Evolutionary conservation across 2,797 vertebrate species (phyloP), one percentile per base, ranked within the genome.

Genomic region (Artibeus lituratus): DNA sequence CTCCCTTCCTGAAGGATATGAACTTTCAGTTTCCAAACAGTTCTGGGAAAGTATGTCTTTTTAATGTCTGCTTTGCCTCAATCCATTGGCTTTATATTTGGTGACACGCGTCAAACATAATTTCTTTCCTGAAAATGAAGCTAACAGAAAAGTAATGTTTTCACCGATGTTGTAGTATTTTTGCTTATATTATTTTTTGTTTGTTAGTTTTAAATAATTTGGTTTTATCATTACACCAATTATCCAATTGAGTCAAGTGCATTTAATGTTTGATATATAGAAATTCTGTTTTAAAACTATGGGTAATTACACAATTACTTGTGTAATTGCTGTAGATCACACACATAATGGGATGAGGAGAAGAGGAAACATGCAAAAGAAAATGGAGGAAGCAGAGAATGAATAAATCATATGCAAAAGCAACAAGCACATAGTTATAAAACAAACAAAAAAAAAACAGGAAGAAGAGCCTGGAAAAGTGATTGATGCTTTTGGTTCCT

Each of bases 11-110:
- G 89, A 94, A 70, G 29, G n/a, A 88, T 62, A 47, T 80, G 15
- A 81, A 70, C 67, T 97, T 85, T 74, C 67, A 87, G 53, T 87
- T 90, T 82, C 62, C 91, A 73, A 96, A 89, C 6, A 94, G 22
- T 97, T 91, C 85, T 24, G 49, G 85, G 85, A 92, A 94, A 74
- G n/a, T 49, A 35, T 87, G 70, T 77, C 8, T 24, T 93, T 37
- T 15, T 96, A 14, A 73, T 80, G 26, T 39, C 57, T 26, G n/a
- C 32, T 77, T 5, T 90, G 76, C 65, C 82, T 86, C 90, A 37
- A 21, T 90, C 42, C 18, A 3, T 73, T 80, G 73, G 26, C 49
- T 24, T 76, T 87, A 47, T 19, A 29, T 53, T 90, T 94, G 77
- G 18, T 78, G 49, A 78, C 83, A 90, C 4, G 74, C 70, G 82